A percentile compares a stretch with the other conserved stretches of the same genome.
Evolutionary conservation across 1,140 invertebrate species (phyloP).

Genomic region (Eupristina koningsbergeri): DNA sequence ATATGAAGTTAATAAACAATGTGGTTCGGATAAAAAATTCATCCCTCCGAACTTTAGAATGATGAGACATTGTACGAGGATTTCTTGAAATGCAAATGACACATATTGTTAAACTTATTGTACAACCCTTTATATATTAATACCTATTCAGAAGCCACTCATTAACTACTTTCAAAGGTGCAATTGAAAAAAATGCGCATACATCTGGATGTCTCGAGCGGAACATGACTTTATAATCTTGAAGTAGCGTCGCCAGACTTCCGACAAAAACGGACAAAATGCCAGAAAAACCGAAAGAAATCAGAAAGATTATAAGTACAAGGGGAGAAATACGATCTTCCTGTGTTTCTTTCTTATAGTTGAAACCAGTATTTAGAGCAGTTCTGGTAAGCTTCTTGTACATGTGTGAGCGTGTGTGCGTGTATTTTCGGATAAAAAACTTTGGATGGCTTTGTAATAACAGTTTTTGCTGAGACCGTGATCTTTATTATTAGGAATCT

Average conservation of each 20-base stretch:
- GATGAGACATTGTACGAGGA: not conserved
- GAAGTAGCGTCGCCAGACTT: not conserved
- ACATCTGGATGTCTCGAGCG: conserved; percentile 10
- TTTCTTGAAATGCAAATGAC: conserved; percentile 45
- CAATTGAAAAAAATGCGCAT: conserved; percentile 46
- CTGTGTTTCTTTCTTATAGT: not conserved
- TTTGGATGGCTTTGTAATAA: conserved; percentile 12
- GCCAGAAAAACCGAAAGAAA: conserved; percentile 32
- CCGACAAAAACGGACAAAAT: conserved; percentile 16
- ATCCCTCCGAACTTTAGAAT: not conserved
- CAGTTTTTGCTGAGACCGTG: not conserved
- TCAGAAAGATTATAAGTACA: conserved; percentile 27
- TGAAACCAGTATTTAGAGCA: conserved; percentile 14
- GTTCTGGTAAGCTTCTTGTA: not conserved
- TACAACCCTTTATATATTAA: conserved; percentile 1
- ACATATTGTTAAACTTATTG: conserved; percentile 48
- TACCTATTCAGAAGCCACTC: conserved; percentile 25
- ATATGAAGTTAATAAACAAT: not conserved
- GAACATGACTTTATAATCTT: conserved; percentile 43
- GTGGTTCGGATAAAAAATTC: not conserved
- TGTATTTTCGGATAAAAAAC: conserved; percentile 22
- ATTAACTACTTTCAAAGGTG: conserved; percentile 22
- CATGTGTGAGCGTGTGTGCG: too few relatives aligned
- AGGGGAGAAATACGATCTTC: conserved; percentile 5
- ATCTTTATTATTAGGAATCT: not conserved